These are phyloP conservation scores for Meteorus sp. DNA, from an alignment of 1,140 invertebrate genomes.

Conservation along the genomic window DNA sequence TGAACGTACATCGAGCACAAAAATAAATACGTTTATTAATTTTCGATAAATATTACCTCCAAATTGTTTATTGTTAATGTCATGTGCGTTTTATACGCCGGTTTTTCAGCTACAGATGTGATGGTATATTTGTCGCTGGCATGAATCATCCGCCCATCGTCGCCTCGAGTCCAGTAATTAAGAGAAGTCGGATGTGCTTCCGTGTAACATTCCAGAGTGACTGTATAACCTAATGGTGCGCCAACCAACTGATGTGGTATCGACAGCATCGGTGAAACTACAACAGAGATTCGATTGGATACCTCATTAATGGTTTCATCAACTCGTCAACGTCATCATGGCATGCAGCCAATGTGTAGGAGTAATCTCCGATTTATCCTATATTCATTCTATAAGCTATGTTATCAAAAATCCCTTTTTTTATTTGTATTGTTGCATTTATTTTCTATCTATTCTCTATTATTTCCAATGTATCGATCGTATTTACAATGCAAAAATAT, in stretches of 20 bases:
- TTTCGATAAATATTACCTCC: conserved; percentile 52
- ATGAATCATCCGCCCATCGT: conserved; percentile 86
- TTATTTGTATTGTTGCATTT: no score
- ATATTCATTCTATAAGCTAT: background rate
- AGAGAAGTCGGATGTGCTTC: conserved; percentile 89
- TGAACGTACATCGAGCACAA: background rate
- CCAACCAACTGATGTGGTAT: conserved; percentile 89
- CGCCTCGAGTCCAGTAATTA: conserved; percentile 86
- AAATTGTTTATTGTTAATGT: conserved; percentile 75
- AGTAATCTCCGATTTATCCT: background rate
- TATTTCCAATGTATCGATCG: no score
- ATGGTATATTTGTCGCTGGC: conserved; percentile 79
- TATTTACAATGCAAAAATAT: no score
- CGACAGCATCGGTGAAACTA: conserved; percentile 88
- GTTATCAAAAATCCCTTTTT: background rate
- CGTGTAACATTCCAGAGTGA: conserved; percentile 85
- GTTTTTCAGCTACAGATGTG: conserved; percentile 53
- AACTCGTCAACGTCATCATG: background rate
- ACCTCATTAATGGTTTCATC: background rate
- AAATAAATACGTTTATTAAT: background rate
- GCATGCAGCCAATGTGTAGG: background rate
- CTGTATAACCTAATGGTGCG: conserved; percentile 75
- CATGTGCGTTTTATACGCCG: conserved; percentile 84
- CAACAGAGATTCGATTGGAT: conserved; percentile 52
- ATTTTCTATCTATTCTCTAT: no score